Base-by-base conservation (phyloP, 2,888 invertebrate genomes). In the Microdon myrmicae region DNA sequence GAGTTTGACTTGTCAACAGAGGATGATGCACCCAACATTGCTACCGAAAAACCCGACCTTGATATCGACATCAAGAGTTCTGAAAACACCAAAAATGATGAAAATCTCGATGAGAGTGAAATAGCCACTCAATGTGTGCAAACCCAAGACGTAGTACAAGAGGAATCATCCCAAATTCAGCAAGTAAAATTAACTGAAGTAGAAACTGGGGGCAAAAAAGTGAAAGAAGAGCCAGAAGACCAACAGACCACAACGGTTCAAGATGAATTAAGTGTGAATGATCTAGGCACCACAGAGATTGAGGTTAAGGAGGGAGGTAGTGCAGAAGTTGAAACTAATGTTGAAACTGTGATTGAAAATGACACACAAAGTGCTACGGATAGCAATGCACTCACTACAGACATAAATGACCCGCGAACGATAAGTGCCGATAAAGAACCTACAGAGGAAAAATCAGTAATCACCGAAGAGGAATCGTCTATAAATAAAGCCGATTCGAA, bases 401-500 rank as follows among this genome's bases (percentile, higher is more conserved):
- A 14, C 34, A 17, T 16, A 4, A 9, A 8, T 12, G 28, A 19
- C 2, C 25, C 26, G 16, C 55, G 53, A 29, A 23, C 79, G 34
- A 82, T 82, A 72, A 82, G 82, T 73, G 79, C 82, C 9, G 80
- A 82, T 64, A 82, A 58, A 72, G n/a, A 79, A 81, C n/a, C n/a
- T n/a, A n/a, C n/a, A n/a, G n/a, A n/a, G n/a, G n/a, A n/a, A n/a
- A n/a, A n/a, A n/a, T n/a, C n/a, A n/a, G n/a, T n/a, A n/a, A n/a
- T n/a, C n/a, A n/a, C n/a, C n/a, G n/a, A n/a, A n/a, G n/a, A n/a
- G n/a, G n/a, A n/a, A n/a, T n/a, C n/a, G n/a, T n/a, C n/a, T n/a
- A n/a, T n/a, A n/a, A n/a, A n/a, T n/a, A n/a, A n/a, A n/a, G n/a
- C n/a, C n/a, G n/a, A n/a, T n/a, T n/a, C n/a, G n/a, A n/a, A n/a